These are phyloP conservation scores for Notarius lentiginosus DNA, from an alignment of 2,113 vertebrate genomes.

Conservation along the genomic window DNA sequence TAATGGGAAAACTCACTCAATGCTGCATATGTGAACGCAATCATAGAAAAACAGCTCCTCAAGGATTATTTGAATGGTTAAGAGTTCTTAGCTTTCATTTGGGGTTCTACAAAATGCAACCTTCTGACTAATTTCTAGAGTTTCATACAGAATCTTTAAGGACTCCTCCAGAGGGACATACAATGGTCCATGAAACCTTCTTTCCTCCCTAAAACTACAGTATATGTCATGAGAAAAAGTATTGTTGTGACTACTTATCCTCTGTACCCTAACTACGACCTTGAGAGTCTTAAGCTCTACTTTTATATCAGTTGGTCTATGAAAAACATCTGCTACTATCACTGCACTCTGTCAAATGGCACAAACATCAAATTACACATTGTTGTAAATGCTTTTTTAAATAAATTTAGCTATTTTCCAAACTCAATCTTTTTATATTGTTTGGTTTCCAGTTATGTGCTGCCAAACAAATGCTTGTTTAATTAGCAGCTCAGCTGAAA, in stretches of 20 bases:
- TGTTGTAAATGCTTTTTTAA: not conserved
- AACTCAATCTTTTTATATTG: not conserved
- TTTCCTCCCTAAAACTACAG: not conserved
- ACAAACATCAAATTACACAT: constrained; percentile 26
- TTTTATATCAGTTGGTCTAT: not conserved
- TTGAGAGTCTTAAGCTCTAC: not conserved
- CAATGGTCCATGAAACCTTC: not conserved
- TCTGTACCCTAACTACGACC: not conserved
- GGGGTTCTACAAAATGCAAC: not conserved
- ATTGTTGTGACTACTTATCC: not conserved
- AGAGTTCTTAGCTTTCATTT: not conserved
- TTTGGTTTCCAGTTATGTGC: constrained; percentile 19
- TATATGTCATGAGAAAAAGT: not conserved
- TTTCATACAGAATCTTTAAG: not conserved
- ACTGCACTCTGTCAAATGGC: not conserved
- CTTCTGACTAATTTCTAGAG: not conserved
- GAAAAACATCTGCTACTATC: not conserved
- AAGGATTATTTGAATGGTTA: not conserved
- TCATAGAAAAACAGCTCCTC: not conserved
- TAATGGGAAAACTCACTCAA: not conserved
- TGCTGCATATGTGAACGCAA: not conserved
- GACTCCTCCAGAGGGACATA: not conserved
- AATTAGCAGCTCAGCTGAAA: constrained; percentile 37
- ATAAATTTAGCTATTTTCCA: constrained; percentile 4
- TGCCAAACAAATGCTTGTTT: constrained; percentile 19